Base-by-base conservation (phyloP, 2,113 vertebrate species). In the Oreotrochilus melanogaster region DNA sequence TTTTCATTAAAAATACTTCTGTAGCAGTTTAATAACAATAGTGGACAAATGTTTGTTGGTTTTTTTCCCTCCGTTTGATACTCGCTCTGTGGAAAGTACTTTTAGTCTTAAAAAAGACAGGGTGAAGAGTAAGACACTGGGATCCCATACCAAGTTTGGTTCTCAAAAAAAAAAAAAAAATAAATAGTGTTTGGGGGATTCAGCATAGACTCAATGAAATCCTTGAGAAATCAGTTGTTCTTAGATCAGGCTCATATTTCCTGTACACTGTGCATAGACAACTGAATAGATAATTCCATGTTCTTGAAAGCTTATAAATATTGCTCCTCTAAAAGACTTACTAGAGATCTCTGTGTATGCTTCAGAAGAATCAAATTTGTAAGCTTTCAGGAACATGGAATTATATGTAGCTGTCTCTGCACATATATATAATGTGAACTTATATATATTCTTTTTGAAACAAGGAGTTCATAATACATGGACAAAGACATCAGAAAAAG, bases 401-500 rank as follows among this genome's bases (percentile, higher is more conserved):
- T 70, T 66, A 50, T 42, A 42, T 30, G 54, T 7, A 22, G 43
- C 64, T 79, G n/a, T 48, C 50, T 69, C 78, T 73, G 54, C 50
- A 78, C 43, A 48, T 47, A 27, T 25, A 39, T 39, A 39, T 39
- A 39, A 39, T 39, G 39, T 39, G 39, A 39, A 39, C 39, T 39
- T 39, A 39, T 39, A 39, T 57, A 53, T 82, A 35, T 39, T 75
- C 4, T 66, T 47, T 56, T 42, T 56, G 14, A 58, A 86, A 58
- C 6, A 61, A 81, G 28, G 19, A 92, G 31, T 92, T 95, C 75
- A 78, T 65, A 87, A 89, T 69, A 78, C 39, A 47, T 4, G 84
- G 64, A 95, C 57, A 95, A 90, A 97, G 92, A 71, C 35, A 95
- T 71, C 60, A 92, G 35, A 33, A 78, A 18, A 93, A 89, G 54